Conservation (phyloP, 2,797 vertebrate species). For the Pogonophryne albipinna region DNA sequence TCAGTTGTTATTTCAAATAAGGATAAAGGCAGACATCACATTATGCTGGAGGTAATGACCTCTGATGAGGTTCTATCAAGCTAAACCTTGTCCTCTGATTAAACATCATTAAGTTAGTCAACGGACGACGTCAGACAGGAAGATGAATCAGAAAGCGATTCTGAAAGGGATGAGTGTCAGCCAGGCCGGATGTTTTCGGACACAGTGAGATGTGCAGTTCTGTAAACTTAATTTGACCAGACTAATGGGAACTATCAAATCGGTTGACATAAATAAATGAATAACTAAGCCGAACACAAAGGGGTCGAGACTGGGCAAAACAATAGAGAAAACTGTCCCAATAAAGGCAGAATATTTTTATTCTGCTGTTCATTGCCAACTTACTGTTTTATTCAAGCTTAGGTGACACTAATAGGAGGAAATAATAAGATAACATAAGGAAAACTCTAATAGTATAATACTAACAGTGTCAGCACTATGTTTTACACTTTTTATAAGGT, state of each 20-base stretch:
- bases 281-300: slow-evolving; percentile 27
- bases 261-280: slow-evolving; percentile 44
- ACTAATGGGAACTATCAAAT: slow-evolving; percentile 33
- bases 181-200: slow-evolving; percentile 35
- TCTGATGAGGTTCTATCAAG: slow-evolving; percentile 36
- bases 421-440: neutral
- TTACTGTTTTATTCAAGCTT: slow-evolving; percentile 52
- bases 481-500: slow-evolving; percentile 40
- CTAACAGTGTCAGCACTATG: slow-evolving; percentile 38
- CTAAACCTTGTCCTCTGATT: slow-evolving; percentile 25
- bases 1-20: slow-evolving; percentile 41
- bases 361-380: slow-evolving; percentile 18
- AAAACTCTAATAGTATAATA: slow-evolving; percentile 55
- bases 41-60: slow-evolving; percentile 31
- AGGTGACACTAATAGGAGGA: slow-evolving; percentile 45
- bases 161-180: slow-evolving; percentile 23
- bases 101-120: slow-evolving; percentile 23
- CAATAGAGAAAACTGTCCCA: slow-evolving; percentile 9
- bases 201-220: slow-evolving; percentile 1
- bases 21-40: slow-evolving; percentile 42
- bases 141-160: slow-evolving; percentile 18
- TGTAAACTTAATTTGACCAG: slow-evolving; percentile 39
- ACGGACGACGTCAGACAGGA: slow-evolving; percentile 14
- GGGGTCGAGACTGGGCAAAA: slow-evolving; percentile 6
- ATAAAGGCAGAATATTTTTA: slow-evolving; percentile 1